Percentiles rank a stretch among this genome's conserved stretches.
phyloP scores from a whole-genome alignment of 2,888 invertebrate species.

The Caenorhabditis drosophilae region DNA sequence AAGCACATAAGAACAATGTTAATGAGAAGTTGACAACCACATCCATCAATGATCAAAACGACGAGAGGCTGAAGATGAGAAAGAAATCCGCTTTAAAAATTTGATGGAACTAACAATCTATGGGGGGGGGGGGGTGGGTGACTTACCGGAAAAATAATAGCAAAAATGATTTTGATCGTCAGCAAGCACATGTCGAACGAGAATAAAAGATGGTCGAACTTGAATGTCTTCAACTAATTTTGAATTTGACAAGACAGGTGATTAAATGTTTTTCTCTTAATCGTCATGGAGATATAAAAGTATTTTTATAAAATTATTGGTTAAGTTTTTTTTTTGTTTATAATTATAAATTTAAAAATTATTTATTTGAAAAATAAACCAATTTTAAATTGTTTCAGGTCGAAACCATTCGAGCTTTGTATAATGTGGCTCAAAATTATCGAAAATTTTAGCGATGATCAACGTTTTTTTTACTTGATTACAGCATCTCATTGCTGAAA shows the following conservation, averaged over 20 bases:
- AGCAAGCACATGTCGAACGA: not conserved
- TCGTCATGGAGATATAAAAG: not conserved
- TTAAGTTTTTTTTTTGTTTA: not conserved
- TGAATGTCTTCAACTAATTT: not conserved
- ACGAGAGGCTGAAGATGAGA: slow-evolving; percentile 25
- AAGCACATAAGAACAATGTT: slow-evolving; percentile 27
- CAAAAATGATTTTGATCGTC: slow-evolving; percentile 18
- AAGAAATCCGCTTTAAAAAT: not conserved
- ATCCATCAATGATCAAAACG: slow-evolving; percentile 19
- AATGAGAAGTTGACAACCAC: slow-evolving; percentile 14
- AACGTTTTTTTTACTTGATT: slow-evolving; percentile 35
- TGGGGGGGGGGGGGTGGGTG: too few species aligned
- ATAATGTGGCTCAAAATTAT: slow-evolving; percentile 15
- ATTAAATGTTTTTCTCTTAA: not conserved
- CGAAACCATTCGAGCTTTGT: slow-evolving; percentile 36
- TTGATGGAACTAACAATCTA: not conserved
- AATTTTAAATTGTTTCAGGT: slow-evolving; percentile 11
- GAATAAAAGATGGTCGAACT: not conserved
- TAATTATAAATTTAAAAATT: not conserved
- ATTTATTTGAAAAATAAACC: slow-evolving; percentile 1
- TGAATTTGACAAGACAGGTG: not conserved
- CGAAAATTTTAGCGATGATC: slow-evolving; percentile 15
- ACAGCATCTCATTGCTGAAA: slow-evolving; percentile 26
- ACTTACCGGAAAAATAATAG: slow-evolving; percentile 18
- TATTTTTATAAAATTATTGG: not conserved